Evolutionary conservation across 1,140 invertebrate species (phyloP), one percentile per base, ranked within the genome.

Genomic region (Diorhabda elongata): DNA sequence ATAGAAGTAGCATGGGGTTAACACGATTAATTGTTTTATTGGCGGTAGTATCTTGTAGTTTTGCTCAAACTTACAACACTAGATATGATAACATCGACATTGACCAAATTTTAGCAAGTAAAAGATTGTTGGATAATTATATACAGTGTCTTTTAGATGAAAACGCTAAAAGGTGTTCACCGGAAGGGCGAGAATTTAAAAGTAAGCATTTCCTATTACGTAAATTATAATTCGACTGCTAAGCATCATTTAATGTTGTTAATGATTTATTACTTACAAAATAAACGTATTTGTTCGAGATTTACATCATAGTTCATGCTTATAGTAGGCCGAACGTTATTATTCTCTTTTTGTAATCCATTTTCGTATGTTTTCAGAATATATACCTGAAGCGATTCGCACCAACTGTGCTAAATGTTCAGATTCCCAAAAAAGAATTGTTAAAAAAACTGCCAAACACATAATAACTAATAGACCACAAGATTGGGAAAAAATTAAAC

Each of bases 111-210:
- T 78, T 91, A 26, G 73, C 76, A 42, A 91, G 90, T 76, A 80
- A 85, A 11, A 82, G 90, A 44, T 81, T 91, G 3, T 80, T 91
- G 59, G 80, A 78, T 2, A 86, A 85, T 74, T 91, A 91, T 69
- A 84, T 90, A 5, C 87, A 87, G 66, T 91, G 90, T 68, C 77
- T 91, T 73, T 75, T 91, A 73, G 87, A 88, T 2, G 85, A 88
- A 69, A 90, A 88, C 26, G 83, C 87, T 0, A 52, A n/a, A 52
- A 52, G 47, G 47, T 92, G 90, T 71, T 89, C 89, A 2, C 78
- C 87, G 0, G 89, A 90, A 74, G 87, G 88, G 0, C 85, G 88
- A n/a, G 86, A 90, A 81, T 76, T 91, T 43, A 90, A 88, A 83
- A 87, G 88, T 90, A 83, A 86, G 85, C 72, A 56, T 26, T 26